A percentile compares a stretch with the other conserved stretches of the same genome.
These are phyloP conservation scores for Diachrysia chrysitis DNA, from an alignment of 2,888 invertebrate species.

Conservation along the genomic window DNA sequence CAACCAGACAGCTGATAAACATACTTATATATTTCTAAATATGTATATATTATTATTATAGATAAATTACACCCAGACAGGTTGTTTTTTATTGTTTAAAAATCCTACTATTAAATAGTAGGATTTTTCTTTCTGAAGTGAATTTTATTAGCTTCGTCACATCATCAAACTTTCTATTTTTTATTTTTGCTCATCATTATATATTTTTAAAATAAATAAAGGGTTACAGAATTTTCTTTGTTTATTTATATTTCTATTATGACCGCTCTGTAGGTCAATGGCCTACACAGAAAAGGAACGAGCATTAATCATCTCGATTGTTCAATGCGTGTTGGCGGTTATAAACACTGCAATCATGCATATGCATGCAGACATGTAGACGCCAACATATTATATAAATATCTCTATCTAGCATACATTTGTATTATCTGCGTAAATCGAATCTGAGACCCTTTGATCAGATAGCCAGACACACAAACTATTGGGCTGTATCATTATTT, in stretches of 20 bases:
- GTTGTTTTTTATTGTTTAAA: too few species aligned
- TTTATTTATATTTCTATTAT: slow-evolving; percentile 4
- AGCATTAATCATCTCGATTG: slow-evolving; percentile 1
- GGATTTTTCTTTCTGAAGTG: too few species aligned
- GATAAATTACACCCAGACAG: too few species aligned
- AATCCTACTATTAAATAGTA: too few species aligned
- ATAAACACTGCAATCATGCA: slow-evolving; percentile 2
- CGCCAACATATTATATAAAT: not conserved
- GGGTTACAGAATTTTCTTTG: not conserved
- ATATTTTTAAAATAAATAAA: not conserved
- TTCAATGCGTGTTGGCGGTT: not conserved
- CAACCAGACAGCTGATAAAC: too few species aligned
- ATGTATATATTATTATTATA: too few species aligned
- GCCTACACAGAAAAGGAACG: not conserved
- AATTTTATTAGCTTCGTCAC: too few species aligned
- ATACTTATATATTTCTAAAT: too few species aligned
- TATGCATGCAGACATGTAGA: slow-evolving; percentile 2
- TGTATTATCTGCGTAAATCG: not conserved
- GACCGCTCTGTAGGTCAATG: not conserved
- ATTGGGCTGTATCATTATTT: too few species aligned
- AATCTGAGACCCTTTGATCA: not conserved
- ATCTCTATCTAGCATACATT: not conserved
- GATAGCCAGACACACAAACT: not conserved
- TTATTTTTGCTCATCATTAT: too few species aligned
- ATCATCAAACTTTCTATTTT: too few species aligned